Conservation (phyloP, 2,797 vertebrate species). For the Helicolenus hilgendorfi region DNA sequence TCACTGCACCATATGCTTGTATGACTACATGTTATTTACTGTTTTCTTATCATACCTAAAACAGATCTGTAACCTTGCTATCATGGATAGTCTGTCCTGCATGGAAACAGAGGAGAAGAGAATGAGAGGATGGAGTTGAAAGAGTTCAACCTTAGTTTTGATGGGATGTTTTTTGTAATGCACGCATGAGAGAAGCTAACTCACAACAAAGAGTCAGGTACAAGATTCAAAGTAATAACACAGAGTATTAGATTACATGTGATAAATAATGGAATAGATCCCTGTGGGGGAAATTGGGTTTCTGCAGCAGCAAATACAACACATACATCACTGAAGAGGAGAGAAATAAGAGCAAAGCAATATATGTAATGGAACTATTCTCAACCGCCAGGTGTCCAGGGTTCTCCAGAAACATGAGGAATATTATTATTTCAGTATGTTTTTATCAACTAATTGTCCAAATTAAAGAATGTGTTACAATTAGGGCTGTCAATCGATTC, state of each 20-base stretch:
- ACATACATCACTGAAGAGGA: background rate
- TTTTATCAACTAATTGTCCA: background rate
- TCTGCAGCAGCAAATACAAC: background rate
- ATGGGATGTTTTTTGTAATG: slow-evolving; percentile 9
- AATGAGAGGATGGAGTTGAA: background rate
- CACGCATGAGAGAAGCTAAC: slow-evolving; percentile 1
- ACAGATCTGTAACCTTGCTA: background rate
- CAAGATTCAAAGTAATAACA: slow-evolving; percentile 19
- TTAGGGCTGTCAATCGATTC: too few species aligned
- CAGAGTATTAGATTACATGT: slow-evolving; percentile 16
- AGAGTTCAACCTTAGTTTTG: slow-evolving; percentile 12
- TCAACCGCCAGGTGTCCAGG: background rate
- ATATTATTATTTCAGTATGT: background rate
- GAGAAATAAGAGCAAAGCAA: background rate
- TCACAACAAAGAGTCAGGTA: slow-evolving; percentile 38
- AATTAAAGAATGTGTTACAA: background rate
- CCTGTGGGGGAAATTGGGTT: slow-evolving; percentile 21
- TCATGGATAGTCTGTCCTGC: background rate
- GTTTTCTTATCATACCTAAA: background rate
- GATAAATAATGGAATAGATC: slow-evolving; percentile 28
- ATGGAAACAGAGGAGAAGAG: background rate
- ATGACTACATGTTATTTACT: background rate
- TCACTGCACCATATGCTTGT: background rate
- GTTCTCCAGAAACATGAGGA: background rate
- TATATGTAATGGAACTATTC: background rate